Base-by-base conservation (phyloP, 2,888 invertebrate species). In the Anticlea derivata region DNA sequence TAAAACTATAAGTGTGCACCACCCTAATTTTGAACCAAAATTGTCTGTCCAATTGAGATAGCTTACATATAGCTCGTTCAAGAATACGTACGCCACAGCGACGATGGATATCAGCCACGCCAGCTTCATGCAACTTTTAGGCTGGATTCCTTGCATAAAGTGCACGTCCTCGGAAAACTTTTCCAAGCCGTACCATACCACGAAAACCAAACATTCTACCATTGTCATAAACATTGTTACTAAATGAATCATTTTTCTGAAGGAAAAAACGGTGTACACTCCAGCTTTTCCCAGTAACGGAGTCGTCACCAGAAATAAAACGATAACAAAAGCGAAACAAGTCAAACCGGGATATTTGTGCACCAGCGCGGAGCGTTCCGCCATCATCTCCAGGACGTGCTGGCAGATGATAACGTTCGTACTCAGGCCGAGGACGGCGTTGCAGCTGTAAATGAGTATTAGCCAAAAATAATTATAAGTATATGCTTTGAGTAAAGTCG, bases 101-200 rank as follows among this genome's bases (percentile, higher is more conserved):
- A 65, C 12, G 11, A 55, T 60, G 0, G 81, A 73, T 1, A 66
- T 7, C 0, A 79, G 2, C 85, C 86, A 89, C 4, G 66, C 57
- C 0, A 72, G 10, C 61, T 81, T 86, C 61, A 87, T 77, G 22
- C 50, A 78, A 8, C 52, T 63, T 11, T 70, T 76, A 1, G 88
- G 84, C 20, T 75, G 77, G 5, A 85, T 68, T 0, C 90, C 91
- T 45, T 84, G 74, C 87, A 91, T 89, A 43, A 91, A 91, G 61
- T 90, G 89, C 6, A 90, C 74, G 40, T 91, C 89, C 68, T 90
- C 90, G 0, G 76, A 73, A 63, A 91, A 87, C 46, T 60, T 80
- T 1, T 75, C 72, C 7, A 84, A 26, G 0, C 91, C 89, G 37
- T 91, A 91, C 66, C 79, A 80, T 12, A 83, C 23, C 1, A 90